Conservation (phyloP, 2,888 invertebrate genomes). For the Anagyrus pseudococci region DNA sequence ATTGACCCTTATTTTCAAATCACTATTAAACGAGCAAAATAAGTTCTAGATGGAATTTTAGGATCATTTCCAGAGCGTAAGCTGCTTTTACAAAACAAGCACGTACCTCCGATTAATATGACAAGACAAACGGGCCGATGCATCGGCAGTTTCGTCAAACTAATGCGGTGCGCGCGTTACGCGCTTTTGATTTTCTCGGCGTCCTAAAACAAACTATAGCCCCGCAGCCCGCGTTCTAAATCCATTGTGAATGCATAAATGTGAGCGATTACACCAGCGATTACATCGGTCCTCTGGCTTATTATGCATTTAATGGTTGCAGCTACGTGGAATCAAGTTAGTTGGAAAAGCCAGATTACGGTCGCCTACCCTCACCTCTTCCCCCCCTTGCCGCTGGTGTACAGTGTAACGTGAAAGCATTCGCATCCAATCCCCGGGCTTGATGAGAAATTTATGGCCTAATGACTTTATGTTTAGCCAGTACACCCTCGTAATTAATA, state of each 20-base stretch:
- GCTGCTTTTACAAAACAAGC: constrained; percentile 33
- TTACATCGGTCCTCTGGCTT: constrained; percentile 9
- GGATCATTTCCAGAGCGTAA: too few species aligned
- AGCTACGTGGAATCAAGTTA: constrained; percentile 25
- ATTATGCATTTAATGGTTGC: constrained; percentile 21
- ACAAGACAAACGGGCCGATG: background rate
- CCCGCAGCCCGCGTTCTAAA: background rate
- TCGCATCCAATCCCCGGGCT: background rate
- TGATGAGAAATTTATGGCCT: constrained; percentile 35
- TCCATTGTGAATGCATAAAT: background rate
- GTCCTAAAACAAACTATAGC: too few species aligned
- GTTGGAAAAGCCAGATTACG: constrained; percentile 30
- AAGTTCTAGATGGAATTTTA: too few species aligned
- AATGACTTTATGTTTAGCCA: constrained; percentile 27
- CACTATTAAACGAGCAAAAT: too few species aligned
- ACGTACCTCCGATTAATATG: background rate
- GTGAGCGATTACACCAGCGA: background rate
- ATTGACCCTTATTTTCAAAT: too few species aligned
- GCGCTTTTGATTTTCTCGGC: too few species aligned
- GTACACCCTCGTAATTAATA: constrained; percentile 26
- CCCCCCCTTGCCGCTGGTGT: background rate
- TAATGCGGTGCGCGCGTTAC: background rate
- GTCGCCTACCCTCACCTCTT: background rate
- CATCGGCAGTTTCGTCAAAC: background rate
- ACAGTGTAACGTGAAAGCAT: background rate